These are phyloP conservation scores for Conger conger DNA, from an alignment of 2,113 vertebrate genomes.

Conservation along the genomic window DNA sequence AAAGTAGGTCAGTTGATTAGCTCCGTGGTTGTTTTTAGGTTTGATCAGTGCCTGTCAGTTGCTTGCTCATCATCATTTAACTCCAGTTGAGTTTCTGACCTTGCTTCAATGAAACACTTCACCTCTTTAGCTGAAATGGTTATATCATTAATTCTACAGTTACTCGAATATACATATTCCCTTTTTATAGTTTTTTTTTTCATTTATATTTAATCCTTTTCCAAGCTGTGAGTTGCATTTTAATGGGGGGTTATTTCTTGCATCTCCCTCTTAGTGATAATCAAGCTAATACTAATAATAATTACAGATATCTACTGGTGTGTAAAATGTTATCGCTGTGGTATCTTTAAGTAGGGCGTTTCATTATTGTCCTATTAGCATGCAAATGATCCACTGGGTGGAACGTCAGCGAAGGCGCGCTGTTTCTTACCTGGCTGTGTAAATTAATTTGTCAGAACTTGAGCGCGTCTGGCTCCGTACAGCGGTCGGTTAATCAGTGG, in stretches of 20 bases:
- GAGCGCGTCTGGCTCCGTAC: slow-evolving; percentile 35
- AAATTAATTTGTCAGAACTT: slow-evolving; percentile 16
- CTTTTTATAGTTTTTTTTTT: background rate
- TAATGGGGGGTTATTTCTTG: slow-evolving; percentile 12
- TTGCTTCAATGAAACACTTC: background rate
- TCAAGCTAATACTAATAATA: slow-evolving; percentile 26
- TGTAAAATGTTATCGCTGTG: slow-evolving; percentile 35
- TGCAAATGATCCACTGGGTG: slow-evolving; percentile 44
- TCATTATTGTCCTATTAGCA: slow-evolving; percentile 45
- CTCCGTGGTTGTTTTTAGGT: background rate
- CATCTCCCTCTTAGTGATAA: slow-evolving; percentile 17
- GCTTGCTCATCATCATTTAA: background rate
- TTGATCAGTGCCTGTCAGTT: background rate
- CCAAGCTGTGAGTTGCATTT: background rate
- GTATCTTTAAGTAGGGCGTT: slow-evolving; percentile 27
- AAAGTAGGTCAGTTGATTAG: background rate
- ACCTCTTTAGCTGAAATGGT: background rate
- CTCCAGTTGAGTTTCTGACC: background rate
- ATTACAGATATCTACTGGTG: slow-evolving; percentile 32
- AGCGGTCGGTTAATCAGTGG: slow-evolving; percentile 57
- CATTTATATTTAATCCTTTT: background rate
- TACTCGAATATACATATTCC: background rate
- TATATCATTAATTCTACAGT: background rate
- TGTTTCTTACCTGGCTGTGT: slow-evolving; percentile 27
- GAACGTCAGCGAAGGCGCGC: background rate